Evolutionary conservation across 2,797 vertebrate genomes (phyloP), one percentile per base, ranked within the genome.

Genomic region (Brachyalestes nurse): DNA sequence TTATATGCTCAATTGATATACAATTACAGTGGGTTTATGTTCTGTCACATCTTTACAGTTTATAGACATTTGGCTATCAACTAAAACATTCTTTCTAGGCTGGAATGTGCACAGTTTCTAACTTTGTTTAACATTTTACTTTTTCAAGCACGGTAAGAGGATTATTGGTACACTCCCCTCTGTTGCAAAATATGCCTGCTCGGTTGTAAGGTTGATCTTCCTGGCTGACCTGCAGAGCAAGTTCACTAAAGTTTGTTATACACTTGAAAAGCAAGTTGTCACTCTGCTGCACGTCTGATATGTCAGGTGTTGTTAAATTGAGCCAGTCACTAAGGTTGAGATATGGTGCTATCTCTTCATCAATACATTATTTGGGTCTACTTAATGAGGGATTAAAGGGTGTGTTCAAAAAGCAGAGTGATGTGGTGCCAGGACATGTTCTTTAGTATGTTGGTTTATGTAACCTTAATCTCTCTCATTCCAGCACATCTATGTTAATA

Each of bases 181-280:
- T 21, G 55, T 73, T 58, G 19, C 53, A 73, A 60, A 14, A 73
- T 73, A 17, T n/a, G 12, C 25, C 21, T 42, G 21, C 51, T 34
- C 70, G 64, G 3, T 66, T 61, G 77, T 21, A 28, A 47, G 38
- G 2, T 60, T 53, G 53, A 74, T 42, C 40, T 40, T 73, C 61
- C 19, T 65, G 71, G 12, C 19, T 38, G 51, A 77, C 81, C 45
- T 61, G 61, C 55, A 53, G 57, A 77, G 62, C 81, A 74, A 73
- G 75, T 73, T 73, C 16, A 38, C 17, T 64, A 8, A 17, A 7
- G 12, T 34, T 47, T 64, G 51, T 49, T 13, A 66, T 5, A 67
- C 71, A 72, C 51, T 4, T 21, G 19, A 40, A 40, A 42, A 34
- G 55, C 14, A 13, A n/a, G 13, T 7, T 53, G 12, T 62, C 17